Conservation (phyloP, 2,888 invertebrate species). For the Eretmocerus hayati region DNA sequence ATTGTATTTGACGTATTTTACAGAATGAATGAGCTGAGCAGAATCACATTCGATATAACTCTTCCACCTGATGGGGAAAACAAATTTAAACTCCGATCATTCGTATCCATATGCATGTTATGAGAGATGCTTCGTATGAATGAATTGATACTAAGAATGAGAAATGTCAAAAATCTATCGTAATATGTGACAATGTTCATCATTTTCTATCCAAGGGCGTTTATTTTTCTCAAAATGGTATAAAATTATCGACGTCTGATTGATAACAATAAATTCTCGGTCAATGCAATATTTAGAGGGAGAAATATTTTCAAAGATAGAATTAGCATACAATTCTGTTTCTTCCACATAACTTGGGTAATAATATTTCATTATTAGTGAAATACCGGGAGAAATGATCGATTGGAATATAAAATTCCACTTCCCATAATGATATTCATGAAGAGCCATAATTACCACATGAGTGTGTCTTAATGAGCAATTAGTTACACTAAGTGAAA, state of each 20-base stretch:
- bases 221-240: constrained; percentile 23
- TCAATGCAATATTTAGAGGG: constrained; percentile 11
- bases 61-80: no score
- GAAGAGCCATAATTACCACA: no score
- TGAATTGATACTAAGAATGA: no score
- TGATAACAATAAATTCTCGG: constrained; percentile 9
- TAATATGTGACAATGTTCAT: constrained; percentile 18
- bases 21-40: no score
- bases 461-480: no score
- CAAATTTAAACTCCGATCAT: no score
- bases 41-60: no score
- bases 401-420: neutral
- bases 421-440: no score
- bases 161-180: no score
- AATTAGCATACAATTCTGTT: constrained; percentile 15
- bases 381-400: constrained; percentile 1
- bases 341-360: constrained; percentile 17
- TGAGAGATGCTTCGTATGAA: no score
- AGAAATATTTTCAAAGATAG: constrained; percentile 18
- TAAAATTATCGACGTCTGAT: constrained; percentile 18
- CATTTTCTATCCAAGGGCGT: constrained; percentile 19
- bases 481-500: constrained; percentile 2
- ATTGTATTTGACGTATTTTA: no score
- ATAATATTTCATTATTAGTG: constrained; percentile 18
- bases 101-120: no score